Percentiles rank a stretch among this genome's conserved stretches.
phyloP scores from a whole-genome alignment of 2,888 invertebrate species.

The Stenichneumon culpator region DNA sequence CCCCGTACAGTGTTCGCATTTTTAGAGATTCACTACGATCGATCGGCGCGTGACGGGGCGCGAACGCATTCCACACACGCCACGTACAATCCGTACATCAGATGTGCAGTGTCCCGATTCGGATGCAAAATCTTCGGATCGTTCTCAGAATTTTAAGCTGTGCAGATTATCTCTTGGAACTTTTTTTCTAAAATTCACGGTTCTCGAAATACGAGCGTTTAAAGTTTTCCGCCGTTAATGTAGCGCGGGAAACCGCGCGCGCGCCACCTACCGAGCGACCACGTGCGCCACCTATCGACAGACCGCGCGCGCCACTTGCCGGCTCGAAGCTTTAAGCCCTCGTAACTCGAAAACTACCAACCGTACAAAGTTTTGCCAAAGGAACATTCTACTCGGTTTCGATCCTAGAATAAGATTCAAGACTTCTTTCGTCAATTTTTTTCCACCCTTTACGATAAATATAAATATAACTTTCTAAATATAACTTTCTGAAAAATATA shows the following conservation, averaged over 20 bases:
- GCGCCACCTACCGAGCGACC: neutral
- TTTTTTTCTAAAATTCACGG: neutral
- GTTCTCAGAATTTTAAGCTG: neutral
- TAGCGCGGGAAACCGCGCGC: neutral
- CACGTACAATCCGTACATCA: no score
- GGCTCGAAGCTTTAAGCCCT: neutral
- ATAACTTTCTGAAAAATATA: no score
- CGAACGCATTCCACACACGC: neutral
- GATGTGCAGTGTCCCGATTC: no score
- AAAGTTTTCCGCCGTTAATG: neutral
- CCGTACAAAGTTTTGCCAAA: neutral
- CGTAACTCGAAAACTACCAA: neutral
- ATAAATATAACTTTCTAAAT: no score
- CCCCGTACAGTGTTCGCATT: conserved; percentile 37
- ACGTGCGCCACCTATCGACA: neutral
- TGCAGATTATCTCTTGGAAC: neutral
- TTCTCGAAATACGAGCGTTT: neutral
- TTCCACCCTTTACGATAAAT: no score
- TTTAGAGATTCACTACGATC: conserved; percentile 47
- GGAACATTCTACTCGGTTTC: neutral
- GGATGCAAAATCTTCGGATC: neutral
- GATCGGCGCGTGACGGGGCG: conserved; percentile 4
- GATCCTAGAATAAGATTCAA: neutral
- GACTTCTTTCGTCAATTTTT: neutral
- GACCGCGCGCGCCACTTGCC: neutral